Conservation (phyloP, 2,888 invertebrate species). For the Cyclophora punctaria region DNA sequence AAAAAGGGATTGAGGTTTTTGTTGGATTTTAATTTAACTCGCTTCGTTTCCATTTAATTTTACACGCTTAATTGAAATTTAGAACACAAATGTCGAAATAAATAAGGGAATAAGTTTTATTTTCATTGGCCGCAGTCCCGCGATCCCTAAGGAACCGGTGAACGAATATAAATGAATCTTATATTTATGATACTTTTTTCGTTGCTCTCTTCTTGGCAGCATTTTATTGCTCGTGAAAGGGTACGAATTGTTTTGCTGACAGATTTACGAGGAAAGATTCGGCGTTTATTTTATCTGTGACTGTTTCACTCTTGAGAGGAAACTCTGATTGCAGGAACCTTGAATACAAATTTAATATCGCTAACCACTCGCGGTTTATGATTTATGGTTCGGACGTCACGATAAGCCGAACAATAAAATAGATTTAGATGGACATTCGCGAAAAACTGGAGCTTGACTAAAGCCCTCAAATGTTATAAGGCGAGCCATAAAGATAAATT, state of each 20-base stretch:
- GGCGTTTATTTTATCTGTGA: constrained; percentile 67
- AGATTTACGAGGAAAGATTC: constrained; percentile 72
- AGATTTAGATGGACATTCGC: constrained; percentile 5
- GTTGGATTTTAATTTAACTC: constrained; percentile 62
- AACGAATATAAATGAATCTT: constrained; percentile 74
- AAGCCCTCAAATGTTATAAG: constrained; percentile 8
- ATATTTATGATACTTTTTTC: constrained; percentile 73
- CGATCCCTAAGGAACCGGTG: constrained; percentile 55
- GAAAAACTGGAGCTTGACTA: constrained; percentile 6
- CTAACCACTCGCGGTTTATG: constrained; percentile 22
- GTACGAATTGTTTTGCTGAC: constrained; percentile 73
- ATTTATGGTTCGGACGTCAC: constrained; percentile 25
- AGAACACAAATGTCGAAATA: not conserved
- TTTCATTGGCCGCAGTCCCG: constrained; percentile 43
- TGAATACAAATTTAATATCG: constrained; percentile 37
- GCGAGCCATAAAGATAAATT: constrained; percentile 13
- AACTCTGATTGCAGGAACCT: constrained; percentile 36
- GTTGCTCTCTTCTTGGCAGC: constrained; percentile 64
- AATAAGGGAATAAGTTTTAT: constrained; percentile 6
- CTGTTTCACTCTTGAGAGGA: constrained; percentile 46
- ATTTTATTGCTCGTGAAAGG: constrained; percentile 74
- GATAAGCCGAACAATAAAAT: constrained; percentile 11
- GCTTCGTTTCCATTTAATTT: constrained; percentile 32
- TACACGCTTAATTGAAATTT: constrained; percentile 24
- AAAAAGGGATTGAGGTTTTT: constrained; percentile 54